phyloP scores from a whole-genome alignment of 1,140 invertebrate genomes.

The Bombus confusus region DNA sequence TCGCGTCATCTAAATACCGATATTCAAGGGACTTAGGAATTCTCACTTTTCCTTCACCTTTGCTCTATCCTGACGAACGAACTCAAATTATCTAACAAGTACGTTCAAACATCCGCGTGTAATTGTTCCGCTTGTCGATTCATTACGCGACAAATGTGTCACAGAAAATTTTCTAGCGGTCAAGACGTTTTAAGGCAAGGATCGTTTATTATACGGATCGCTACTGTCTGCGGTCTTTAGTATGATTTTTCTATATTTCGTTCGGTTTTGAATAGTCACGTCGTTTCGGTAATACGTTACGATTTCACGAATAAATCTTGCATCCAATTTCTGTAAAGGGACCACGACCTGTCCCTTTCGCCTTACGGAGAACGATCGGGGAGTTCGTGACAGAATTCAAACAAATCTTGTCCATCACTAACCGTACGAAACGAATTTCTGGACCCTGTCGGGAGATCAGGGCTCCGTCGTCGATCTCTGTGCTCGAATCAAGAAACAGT shows the following conservation, averaged over 20 bases:
- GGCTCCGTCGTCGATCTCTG: conserved; percentile 32
- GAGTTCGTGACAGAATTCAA: conserved; percentile 58
- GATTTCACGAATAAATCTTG: conserved; percentile 58
- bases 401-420: conserved; percentile 63
- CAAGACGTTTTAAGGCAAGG: no score
- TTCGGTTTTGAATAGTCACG: neutral
- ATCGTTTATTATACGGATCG: no score
- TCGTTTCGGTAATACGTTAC: conserved; percentile 31
- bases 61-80: no score
- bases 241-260: neutral
- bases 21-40: conserved; percentile 12
- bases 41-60: no score
- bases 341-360: conserved; percentile 30
- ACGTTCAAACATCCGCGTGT: neutral
- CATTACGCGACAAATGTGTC: no score
- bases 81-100: neutral
- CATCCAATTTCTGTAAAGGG: conserved; percentile 59
- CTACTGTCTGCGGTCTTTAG: neutral
- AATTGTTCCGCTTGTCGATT: neutral
- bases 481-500: conserved; percentile 26
- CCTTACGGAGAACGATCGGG: conserved; percentile 38
- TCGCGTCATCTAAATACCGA: conserved; percentile 54
- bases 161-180: no score
- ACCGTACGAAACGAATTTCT: conserved; percentile 60
- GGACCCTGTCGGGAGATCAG: conserved; percentile 35